Base-by-base conservation (phyloP, 2,888 invertebrate genomes). In the Limnephilus marmoratus region DNA sequence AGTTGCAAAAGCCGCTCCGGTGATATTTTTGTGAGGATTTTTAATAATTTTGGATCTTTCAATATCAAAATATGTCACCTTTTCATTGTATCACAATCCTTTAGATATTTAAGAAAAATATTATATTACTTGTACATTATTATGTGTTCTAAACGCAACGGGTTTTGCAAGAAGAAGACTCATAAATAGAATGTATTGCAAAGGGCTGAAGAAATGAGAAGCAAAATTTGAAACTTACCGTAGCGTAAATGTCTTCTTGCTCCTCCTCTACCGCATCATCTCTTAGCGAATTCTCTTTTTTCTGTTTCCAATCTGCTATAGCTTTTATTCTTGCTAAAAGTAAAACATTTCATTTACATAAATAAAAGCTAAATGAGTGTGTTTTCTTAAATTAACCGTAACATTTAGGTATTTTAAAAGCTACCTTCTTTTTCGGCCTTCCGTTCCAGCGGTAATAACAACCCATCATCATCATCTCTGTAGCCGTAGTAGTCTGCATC, bases 401-500 rank as follows among this genome's bases (percentile, higher is more conserved):
- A 68, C 9, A 94, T 94, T 92, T 94, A 94, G 5, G 95, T 95
- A 88, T 49, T 80, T 12, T 18, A 4, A 37, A 83, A 83, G 41
- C 34, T 86, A 96, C 98, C 97, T 94, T 97, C 96, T 94, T 97
- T 97, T 96, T 99, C 99, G 68, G 97, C 97, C 93, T 97, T 97
- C 94, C 97, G 96, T 95, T 99, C 99, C 5, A 99, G 95, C 0
- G 99, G 99, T 93, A 98, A 96, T 85, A 99, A 96, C 90, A 99
- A 97, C 0, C 99, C 99, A 95, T 99, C 99, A 94, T 99, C 99
- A 94, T 99, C 99, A 95, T 99, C 99, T 94, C 99, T 96, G 95
- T 99, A 99, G 0, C 99, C 99, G 95, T 99, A 99, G 96, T 99
- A 99, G 95, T 99, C 99, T 0, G 99, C 99, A 96, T 99, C 99